Evolutionary conservation across 2,888 invertebrate genomes (phyloP).

Genomic region (Heliothis peltigera): DNA sequence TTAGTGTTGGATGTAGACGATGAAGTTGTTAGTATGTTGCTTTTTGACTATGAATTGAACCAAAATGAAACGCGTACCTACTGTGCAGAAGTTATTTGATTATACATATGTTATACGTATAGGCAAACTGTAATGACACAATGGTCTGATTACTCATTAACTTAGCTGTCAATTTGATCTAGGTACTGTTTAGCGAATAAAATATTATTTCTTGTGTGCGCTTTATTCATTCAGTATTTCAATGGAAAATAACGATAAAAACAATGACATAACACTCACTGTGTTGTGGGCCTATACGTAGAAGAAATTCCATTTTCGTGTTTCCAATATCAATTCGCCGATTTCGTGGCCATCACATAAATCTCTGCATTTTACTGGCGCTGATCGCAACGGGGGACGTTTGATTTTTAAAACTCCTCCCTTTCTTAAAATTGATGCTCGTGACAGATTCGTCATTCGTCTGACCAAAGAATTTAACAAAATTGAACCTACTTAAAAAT

Average conservation of each 20-base stretch:
- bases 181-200: no score
- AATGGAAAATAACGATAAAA: no score
- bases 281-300: not conserved
- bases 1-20: not conserved
- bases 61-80: not conserved
- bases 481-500: no score
- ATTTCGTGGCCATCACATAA: constrained; percentile 37
- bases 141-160: no score
- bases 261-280: no score
- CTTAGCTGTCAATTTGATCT: no score
- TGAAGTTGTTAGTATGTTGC: not conserved
- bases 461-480: not conserved
- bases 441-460: not conserved
- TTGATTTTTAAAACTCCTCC: constrained; percentile 55
- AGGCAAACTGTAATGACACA: no score
- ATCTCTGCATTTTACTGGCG: constrained; percentile 47
- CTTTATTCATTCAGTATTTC: no score
- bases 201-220: no score
- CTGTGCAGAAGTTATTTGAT: no score
- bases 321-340: constrained; percentile 5
- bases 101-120: no score
- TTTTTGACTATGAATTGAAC: not conserved
- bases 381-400: constrained; percentile 30
- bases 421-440: constrained; percentile 15
- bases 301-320: not conserved